Percentiles rank a stretch among this genome's conserved stretches.
phyloP scores from a whole-genome alignment of 2,113 vertebrate genomes.

The Tamias sibiricus region DNA sequence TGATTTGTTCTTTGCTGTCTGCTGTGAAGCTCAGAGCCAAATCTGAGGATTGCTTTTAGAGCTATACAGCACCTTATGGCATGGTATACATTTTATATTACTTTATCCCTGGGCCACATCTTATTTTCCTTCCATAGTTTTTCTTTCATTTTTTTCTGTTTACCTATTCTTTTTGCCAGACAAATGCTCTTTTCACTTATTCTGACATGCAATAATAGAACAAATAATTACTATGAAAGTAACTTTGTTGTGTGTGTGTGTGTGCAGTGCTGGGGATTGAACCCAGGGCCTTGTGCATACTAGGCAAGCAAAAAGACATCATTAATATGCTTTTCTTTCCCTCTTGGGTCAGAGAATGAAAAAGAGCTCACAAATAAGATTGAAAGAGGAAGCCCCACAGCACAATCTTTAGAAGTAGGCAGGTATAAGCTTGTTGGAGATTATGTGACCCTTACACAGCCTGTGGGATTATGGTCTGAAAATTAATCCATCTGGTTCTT shows the following conservation, averaged over 20 bases:
- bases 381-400: neutral
- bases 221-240: no score
- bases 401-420: neutral
- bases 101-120: neutral
- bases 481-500: conserved; percentile 79
- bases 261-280: no score
- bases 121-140: neutral
- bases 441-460: conserved; percentile 75
- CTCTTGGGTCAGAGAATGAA: conserved; percentile 83
- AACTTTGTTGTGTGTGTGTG: no score
- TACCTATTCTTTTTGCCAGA: conserved; percentile 80
- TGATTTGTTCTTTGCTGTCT: neutral
- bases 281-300: no score
- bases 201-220: conserved; percentile 92
- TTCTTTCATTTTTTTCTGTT: neutral
- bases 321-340: conserved; percentile 84
- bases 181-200: conserved; percentile 88
- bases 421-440: conserved; percentile 70
- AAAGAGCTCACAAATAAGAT: conserved; percentile 52
- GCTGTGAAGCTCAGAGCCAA: neutral
- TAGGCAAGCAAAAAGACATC: no score
- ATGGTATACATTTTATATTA: neutral
- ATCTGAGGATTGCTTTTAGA: neutral
- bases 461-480: conserved; percentile 63
- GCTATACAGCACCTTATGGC: neutral